A percentile compares a stretch with the other conserved stretches of the same genome.
phyloP scores from a whole-genome alignment of 2,888 invertebrate species.

The Tuberolachnus salignus region DNA sequence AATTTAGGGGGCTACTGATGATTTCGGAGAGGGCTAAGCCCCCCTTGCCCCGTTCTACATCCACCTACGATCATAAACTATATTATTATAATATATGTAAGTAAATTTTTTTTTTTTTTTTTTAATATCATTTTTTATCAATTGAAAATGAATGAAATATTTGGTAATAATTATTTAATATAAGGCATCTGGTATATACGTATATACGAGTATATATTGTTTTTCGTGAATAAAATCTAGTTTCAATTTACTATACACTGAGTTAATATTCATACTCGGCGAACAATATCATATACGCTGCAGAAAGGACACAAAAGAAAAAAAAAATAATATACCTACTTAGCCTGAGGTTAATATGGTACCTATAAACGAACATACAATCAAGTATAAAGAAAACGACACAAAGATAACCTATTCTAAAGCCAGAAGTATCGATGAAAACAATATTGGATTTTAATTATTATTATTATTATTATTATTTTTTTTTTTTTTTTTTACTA shows the following conservation, averaged over 20 bases:
- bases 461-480: neutral
- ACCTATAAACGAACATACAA: neutral
- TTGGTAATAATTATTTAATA: too few species aligned
- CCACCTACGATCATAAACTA: too few species aligned
- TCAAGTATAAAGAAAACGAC: slow-evolving; percentile 3
- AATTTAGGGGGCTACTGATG: too few species aligned
- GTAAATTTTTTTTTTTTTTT: too few species aligned
- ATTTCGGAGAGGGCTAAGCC: too few species aligned
- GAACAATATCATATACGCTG: neutral
- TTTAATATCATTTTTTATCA: too few species aligned
- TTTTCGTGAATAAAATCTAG: neutral
- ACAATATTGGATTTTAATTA: slow-evolving; percentile 12
- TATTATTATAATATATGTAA: too few species aligned
- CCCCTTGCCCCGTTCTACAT: too few species aligned
- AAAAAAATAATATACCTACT: neutral
- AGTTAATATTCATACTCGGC: neutral
- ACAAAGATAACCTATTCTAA: slow-evolving; percentile 1
- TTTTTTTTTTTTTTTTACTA: neutral
- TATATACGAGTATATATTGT: neutral
- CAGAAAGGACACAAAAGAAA: slow-evolving; percentile 2
- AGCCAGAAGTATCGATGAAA: neutral
- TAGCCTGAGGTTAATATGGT: slow-evolving; percentile 8
- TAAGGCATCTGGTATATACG: too few species aligned
- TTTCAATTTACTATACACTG: neutral
- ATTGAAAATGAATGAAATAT: too few species aligned